A percentile compares a stretch with the other conserved stretches of the same genome.
These are phyloP conservation scores for Triplophysa bombifrons DNA, from an alignment of 2,797 vertebrate genomes.

Conservation along the genomic window DNA sequence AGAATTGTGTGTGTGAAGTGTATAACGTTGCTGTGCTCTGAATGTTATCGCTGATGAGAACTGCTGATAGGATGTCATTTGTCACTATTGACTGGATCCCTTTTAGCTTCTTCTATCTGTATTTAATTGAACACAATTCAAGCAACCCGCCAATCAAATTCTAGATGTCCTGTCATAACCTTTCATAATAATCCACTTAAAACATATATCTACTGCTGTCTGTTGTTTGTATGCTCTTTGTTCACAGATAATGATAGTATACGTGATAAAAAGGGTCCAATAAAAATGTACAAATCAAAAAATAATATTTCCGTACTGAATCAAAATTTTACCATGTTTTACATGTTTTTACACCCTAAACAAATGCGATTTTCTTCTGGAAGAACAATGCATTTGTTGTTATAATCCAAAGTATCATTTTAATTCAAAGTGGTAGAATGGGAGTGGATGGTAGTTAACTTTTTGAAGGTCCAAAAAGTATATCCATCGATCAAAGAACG, in stretches of 20 bases:
- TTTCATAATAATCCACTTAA: background rate
- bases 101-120: constrained; percentile 5
- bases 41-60: background rate
- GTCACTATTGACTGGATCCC: background rate
- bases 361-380: no score
- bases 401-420: no score
- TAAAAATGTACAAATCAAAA: background rate
- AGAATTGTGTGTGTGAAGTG: background rate
- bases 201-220: background rate
- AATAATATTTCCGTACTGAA: no score
- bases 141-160: background rate
- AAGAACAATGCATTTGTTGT: no score
- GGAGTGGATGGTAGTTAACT: no score
- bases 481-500: no score
- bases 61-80: background rate
- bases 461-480: no score
- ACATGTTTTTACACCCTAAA: no score
- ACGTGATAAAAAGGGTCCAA: background rate
- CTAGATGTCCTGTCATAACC: background rate
- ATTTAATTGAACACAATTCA: constrained; percentile 1
- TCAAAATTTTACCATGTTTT: no score
- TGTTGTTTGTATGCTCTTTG: background rate
- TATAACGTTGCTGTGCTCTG: background rate
- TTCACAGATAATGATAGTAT: background rate
- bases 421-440: no score